Conservation (phyloP, 2,888 invertebrate genomes). For the Drosophila infuscata region DNA sequence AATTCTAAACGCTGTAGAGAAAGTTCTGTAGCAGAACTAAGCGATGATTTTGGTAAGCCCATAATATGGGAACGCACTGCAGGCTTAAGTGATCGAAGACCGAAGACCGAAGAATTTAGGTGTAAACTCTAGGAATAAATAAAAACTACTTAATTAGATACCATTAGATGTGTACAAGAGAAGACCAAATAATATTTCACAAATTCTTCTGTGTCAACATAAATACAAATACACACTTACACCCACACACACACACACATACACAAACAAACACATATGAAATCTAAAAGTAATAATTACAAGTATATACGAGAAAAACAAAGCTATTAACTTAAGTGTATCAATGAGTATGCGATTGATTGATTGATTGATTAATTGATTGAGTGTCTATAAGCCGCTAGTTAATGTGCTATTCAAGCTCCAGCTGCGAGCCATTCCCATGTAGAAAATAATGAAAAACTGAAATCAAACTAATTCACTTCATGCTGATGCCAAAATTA, state of each 20-base stretch:
- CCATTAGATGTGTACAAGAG: conserved; percentile 74
- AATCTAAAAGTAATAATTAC: conserved; percentile 59
- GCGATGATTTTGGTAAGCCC: conserved; percentile 61
- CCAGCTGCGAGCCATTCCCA: conserved; percentile 48
- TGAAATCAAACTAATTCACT: conserved; percentile 51
- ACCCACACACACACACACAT: conserved; percentile 1
- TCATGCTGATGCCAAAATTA: conserved; percentile 57
- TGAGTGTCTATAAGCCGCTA: conserved; percentile 59
- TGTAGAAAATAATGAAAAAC: conserved; percentile 34
- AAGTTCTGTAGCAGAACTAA: conserved; percentile 75
- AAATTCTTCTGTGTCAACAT: conserved; percentile 62
- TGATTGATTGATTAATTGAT: conserved; percentile 56
- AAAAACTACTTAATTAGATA: conserved; percentile 65
- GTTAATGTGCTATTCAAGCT: conserved; percentile 49
- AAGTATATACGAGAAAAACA: conserved; percentile 47
- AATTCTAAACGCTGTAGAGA: conserved; percentile 53
- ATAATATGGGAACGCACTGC: conserved; percentile 75
- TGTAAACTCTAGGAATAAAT: conserved; percentile 50
- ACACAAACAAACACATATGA: conserved; percentile 14
- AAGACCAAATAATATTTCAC: conserved; percentile 72
- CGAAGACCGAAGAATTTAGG: conserved; percentile 66
- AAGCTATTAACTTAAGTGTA: conserved; percentile 59
- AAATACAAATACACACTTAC: conserved; percentile 16
- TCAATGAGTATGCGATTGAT: conserved; percentile 55
- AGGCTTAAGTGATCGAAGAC: conserved; percentile 62